Evolutionary conservation across 2,888 invertebrate species (phyloP).

Genomic region (Noctua janthina): DNA sequence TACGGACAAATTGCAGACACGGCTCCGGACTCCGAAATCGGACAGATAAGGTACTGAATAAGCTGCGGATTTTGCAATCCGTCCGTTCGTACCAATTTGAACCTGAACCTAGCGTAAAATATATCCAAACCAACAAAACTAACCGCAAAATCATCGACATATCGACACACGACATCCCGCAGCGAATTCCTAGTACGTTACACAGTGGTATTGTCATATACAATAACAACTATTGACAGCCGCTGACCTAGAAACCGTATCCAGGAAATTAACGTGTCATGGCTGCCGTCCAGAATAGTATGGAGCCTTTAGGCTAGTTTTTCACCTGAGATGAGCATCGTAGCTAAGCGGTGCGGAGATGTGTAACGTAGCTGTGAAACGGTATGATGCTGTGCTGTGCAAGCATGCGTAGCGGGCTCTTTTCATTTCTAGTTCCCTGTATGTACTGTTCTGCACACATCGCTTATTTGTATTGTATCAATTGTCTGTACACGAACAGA

Average conservation of each 20-base stretch:
- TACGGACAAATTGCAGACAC: background rate
- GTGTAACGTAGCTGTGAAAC: background rate
- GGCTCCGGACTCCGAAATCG: background rate
- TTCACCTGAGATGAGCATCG: background rate
- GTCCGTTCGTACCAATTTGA: background rate
- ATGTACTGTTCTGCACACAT: background rate
- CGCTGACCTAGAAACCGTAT: slow-evolving; percentile 68
- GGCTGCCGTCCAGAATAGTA: slow-evolving; percentile 26
- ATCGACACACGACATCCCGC: background rate
- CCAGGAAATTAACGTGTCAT: slow-evolving; percentile 74
- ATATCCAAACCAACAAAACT: background rate
- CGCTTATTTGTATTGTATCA: background rate
- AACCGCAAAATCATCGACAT: background rate
- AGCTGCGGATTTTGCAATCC: background rate
- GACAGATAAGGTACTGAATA: background rate
- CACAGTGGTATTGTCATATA: slow-evolving; percentile 36
- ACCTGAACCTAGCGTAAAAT: background rate
- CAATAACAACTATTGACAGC: slow-evolving; percentile 46
- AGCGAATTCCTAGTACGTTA: slow-evolving; percentile 24
- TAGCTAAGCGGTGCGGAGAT: background rate
- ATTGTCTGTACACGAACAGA: background rate
- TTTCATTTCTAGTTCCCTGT: background rate
- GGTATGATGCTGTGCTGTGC: background rate
- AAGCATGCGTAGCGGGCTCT: background rate
- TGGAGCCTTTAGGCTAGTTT: slow-evolving; percentile 5